Base-by-base conservation (phyloP, 2,113 vertebrate species). In the Dromiciops gliroides region DNA sequence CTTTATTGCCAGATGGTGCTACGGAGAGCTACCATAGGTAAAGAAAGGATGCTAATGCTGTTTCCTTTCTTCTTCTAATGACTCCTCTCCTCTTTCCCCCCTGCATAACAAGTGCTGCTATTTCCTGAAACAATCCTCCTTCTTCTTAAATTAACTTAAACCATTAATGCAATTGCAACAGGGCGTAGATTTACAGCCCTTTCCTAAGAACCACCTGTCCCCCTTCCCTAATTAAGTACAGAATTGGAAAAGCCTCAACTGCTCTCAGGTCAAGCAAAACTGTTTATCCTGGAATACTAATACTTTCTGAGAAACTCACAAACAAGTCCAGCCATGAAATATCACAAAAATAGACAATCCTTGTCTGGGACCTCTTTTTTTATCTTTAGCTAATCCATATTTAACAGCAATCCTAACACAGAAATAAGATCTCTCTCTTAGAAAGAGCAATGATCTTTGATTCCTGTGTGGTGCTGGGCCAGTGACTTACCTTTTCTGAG, bases 181-280 rank as follows among this genome's bases (percentile, higher is more conserved):
- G 94, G 97, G 94, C 96, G 98, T 95, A 97, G 96, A 97, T 96
- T 97, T 97, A 96, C 91, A 89, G 94, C 49, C 67, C 7, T 93
- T 95, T 96, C 92, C 94, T 94, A 51, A 48, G 19, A 97, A 94
- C 97, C 98, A 98, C 97, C 97, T 98, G 97, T 97, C 94, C 96
- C 24, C 90, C 48, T 92, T 96, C 97, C 23, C 75, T 91, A 90
- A 50, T 50, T 14, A 60, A 9, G 89, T 19, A 0, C 25, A 50
- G 91, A 49, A 95, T 89, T 47, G 95, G 0, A 8, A 91, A 96
- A 91, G 37, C 24, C 47, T 90, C 95, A 96, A 24, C 23, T 89
- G 23, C 14, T 23, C 24, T 75, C 94, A 92, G 75, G 88, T 94
- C 96, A 95, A 19, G 94, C 49, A 92, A 95, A 97, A 97, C n/a